Percentiles rank a stretch among this genome's conserved stretches.
Evolutionary conservation across 2,797 vertebrate species (phyloP).

Genomic region (Myotis daubentonii): DNA sequence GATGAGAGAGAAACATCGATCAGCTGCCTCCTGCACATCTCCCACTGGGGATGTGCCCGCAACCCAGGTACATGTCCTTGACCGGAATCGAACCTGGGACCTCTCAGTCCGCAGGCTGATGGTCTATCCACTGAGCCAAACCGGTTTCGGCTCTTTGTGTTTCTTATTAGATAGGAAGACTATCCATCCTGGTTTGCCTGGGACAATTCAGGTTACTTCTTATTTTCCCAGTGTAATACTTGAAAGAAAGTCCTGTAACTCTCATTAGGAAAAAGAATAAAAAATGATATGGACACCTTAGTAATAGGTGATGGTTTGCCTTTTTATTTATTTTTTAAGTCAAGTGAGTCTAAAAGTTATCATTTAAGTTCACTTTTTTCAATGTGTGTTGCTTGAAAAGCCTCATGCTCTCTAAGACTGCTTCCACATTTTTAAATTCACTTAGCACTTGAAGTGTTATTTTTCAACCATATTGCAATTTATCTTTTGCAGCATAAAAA

Average conservation of each 20-base stretch:
- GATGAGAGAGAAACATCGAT: no score
- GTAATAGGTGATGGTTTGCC: background rate
- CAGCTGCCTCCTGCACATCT: no score
- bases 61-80: no score
- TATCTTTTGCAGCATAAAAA: slow-evolving; percentile 80
- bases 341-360: slow-evolving; percentile 46
- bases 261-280: background rate
- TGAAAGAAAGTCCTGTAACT: background rate
- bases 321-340: slow-evolving; percentile 22
- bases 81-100: no score
- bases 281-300: background rate
- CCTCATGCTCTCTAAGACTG: slow-evolving; percentile 53
- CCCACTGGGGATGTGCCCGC: no score
- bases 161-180: background rate
- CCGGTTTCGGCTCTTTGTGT: background rate
- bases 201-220: background rate
- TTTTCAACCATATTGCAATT: slow-evolving; percentile 79
- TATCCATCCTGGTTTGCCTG: background rate
- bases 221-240: background rate
- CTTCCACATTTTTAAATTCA: slow-evolving; percentile 77
- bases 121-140: no score
- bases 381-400: slow-evolving; percentile 74
- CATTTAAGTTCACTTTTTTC: slow-evolving; percentile 36
- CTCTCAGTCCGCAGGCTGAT: no score
- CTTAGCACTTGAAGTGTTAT: slow-evolving; percentile 66